Evolutionary conservation across 2,113 vertebrate species (phyloP).

Genomic region (Leuciscus idus): DNA sequence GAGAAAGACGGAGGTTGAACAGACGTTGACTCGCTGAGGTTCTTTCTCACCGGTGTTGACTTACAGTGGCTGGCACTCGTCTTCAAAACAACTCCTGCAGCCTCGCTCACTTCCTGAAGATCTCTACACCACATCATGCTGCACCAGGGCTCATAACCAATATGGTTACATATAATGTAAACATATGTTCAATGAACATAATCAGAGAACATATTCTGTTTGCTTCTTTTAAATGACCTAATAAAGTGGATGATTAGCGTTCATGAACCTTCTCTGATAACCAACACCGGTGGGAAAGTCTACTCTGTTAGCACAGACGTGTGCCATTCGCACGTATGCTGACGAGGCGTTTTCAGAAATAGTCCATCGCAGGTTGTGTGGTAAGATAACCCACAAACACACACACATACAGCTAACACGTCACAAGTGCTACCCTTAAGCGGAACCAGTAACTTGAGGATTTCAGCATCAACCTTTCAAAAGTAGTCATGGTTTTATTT

Average conservation of each 20-base stretch:
- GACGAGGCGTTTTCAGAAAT: constrained; percentile 45
- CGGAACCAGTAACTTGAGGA: background rate
- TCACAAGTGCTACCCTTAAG: constrained; percentile 16
- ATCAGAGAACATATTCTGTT: background rate
- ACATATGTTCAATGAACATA: background rate
- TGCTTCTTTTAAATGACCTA: background rate
- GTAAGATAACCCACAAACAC: background rate
- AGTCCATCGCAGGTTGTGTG: constrained; percentile 8
- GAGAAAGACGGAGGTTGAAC: constrained; percentile 51
- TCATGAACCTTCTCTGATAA: background rate
- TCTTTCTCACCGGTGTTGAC: constrained; percentile 66
- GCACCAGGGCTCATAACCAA: background rate
- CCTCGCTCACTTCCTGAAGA: constrained; percentile 26
- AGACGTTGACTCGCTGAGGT: constrained; percentile 33
- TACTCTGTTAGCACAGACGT: constrained; percentile 1
- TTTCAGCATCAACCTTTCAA: background rate
- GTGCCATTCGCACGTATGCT: constrained; percentile 9
- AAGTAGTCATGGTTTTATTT: constrained; percentile 32
- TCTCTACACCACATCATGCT: constrained; percentile 1
- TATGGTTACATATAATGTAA: background rate
- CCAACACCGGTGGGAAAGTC: constrained; percentile 41
- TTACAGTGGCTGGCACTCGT: constrained; percentile 63
- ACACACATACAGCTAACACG: background rate
- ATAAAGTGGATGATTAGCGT: background rate
- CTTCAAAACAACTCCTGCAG: constrained; percentile 43